Base-by-base conservation (phyloP, 2,113 vertebrate genomes). In the Asarcornis scutulata region DNA sequence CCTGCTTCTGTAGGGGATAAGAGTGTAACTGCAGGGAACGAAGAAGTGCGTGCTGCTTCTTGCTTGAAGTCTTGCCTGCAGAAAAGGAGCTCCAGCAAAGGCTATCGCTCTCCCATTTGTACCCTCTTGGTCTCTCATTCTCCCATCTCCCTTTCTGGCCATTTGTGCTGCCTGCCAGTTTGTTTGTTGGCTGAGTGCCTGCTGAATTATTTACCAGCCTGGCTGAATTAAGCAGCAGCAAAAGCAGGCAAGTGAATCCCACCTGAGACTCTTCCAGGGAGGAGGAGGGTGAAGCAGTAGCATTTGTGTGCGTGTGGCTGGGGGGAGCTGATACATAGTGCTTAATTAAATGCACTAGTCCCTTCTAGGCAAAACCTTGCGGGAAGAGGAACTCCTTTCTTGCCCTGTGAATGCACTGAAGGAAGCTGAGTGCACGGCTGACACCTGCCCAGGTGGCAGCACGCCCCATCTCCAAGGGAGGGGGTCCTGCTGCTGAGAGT, bases 161-260 rank as follows among this genome's bases (percentile, higher is more conserved):
- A 87, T 93, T 91, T 91, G 50, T 95, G 86, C 86, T 95, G 86
- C 88, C 69, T 95, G 89, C 88, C 81, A 92, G 87, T 95, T 89
- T 95, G 89, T 94, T 95, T 92, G 93, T 96, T 96, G 94, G 91
- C 92, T 94, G 95, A 92, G 81, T 86, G 86, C 90, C 93, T 95
- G 80, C 80, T 96, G 95, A 97, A 96, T 97, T 94, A 97, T 97
- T 96, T 94, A 96, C 93, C 62, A 93, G 86, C 71, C 74, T 93
- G 83, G 75, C 86, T 97, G 95, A 96, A 96, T 92, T 96, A 96
- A 97, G 88, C 58, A 95, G 93, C 90, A 90, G 90, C 18, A 56
- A 79, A 93, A 93, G 80, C 92, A 64, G n/a, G 80, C 38, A 0
- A 93, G 62, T 93, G 92, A 94, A 95, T 96, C 80, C 95, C 95